Evolutionary conservation across 2,888 invertebrate genomes (phyloP).

Genomic region (Apotomis capreana): DNA sequence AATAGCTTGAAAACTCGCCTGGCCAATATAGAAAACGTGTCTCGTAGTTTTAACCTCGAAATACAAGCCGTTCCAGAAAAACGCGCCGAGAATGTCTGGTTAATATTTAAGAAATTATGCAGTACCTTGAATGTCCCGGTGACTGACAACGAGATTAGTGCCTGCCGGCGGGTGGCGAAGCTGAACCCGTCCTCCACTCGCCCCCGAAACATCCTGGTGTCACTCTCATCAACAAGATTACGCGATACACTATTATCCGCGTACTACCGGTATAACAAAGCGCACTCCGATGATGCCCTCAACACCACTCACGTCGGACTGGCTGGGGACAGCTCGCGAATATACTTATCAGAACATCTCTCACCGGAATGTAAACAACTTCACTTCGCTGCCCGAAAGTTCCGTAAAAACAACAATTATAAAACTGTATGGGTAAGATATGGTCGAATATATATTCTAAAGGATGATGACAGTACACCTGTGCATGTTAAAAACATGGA

Average conservation of each 20-base stretch:
- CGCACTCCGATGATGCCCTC: background rate
- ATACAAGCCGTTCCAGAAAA: constrained; percentile 9
- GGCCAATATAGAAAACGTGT: constrained; percentile 3
- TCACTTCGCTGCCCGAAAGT: constrained; percentile 11
- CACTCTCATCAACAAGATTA: constrained; percentile 4
- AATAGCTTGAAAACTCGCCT: background rate
- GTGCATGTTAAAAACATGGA: background rate
- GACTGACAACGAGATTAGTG: constrained; percentile 6
- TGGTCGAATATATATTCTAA: constrained; percentile 23
- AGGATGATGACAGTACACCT: constrained; percentile 14
- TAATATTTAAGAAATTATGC: constrained; percentile 1
- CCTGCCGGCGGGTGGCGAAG: constrained; percentile 12
- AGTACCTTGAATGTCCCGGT: constrained; percentile 7
- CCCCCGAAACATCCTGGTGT: constrained; percentile 8
- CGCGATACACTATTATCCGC: constrained; percentile 2
- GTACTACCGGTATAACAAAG: background rate
- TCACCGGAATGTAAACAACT: constrained; percentile 30
- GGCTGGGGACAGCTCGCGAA: constrained; percentile 24
- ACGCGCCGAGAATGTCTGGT: constrained; percentile 6
- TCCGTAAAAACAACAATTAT: constrained; percentile 5
- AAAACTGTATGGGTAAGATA: constrained; percentile 35
- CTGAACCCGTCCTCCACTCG: constrained; percentile 1
- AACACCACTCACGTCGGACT: constrained; percentile 33
- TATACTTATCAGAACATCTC: constrained; percentile 42
- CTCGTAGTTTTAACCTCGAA: constrained; percentile 3